Conservation (phyloP, 2,888 invertebrate genomes). For the Acronicta leporina region DNA sequence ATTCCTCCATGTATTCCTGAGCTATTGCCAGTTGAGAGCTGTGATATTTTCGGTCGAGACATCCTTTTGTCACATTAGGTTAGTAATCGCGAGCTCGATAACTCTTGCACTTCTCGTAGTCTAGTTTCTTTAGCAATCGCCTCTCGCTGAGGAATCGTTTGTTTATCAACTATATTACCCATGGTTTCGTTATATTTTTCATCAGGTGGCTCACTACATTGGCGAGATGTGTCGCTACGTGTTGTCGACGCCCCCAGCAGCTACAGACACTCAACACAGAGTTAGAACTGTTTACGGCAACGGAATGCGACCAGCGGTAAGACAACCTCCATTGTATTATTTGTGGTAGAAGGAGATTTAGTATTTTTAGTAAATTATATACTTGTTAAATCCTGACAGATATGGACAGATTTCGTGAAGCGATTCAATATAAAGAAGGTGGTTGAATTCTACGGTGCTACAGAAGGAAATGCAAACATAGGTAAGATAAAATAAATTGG, state of each 20-base stretch:
- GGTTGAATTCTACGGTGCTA: conserved; percentile 98
- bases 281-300: conserved; percentile 96
- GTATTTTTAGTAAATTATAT: too few species aligned
- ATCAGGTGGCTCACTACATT: conserved; percentile 95
- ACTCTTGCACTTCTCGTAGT: too few species aligned
- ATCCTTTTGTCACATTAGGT: too few species aligned
- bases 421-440: conserved; percentile 96
- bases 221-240: conserved; percentile 97
- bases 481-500: conserved; percentile 82
- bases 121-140: too few species aligned
- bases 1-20: too few species aligned
- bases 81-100: too few species aligned
- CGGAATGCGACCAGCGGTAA: conserved; percentile 94
- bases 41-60: too few species aligned
- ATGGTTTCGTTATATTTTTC: conserved; percentile 36
- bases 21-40: too few species aligned
- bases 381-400: conserved; percentile 85
- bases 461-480: conserved; percentile 99
- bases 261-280: conserved; percentile 93
- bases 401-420: conserved; percentile 97
- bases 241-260: conserved; percentile 91
- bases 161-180: too few species aligned
- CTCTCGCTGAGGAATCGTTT: too few species aligned
- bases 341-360: too few species aligned
- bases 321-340: conserved; percentile 28